Conservation (phyloP, 2,888 invertebrate genomes). For the Macrostomum cliftonense region DNA sequence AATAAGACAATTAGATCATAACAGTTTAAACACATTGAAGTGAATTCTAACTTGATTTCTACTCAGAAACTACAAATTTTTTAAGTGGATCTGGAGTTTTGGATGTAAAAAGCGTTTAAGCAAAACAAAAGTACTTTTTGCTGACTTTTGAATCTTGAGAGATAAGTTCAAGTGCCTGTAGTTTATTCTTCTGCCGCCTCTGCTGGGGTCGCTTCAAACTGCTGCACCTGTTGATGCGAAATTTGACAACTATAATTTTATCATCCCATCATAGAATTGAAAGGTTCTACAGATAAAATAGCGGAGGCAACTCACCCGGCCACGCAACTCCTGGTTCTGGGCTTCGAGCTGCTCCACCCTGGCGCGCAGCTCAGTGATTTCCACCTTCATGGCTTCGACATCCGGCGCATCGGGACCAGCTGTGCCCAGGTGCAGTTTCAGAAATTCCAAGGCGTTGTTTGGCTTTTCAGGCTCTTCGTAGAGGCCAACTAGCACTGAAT, state of each 20-base stretch:
- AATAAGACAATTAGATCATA: no score
- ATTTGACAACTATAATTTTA: background rate
- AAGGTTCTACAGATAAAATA: no score
- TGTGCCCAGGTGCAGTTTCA: conserved; percentile 31
- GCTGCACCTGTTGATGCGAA: background rate
- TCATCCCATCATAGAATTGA: no score
- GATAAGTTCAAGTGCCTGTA: no score
- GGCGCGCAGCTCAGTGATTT: conserved; percentile 31
- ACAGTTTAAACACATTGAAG: no score
- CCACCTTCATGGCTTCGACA: conserved; percentile 33
- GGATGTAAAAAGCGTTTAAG: no score
- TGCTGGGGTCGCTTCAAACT: background rate
- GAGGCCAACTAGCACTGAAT: conserved; percentile 52
- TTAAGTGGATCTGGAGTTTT: no score
- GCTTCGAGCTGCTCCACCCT: conserved; percentile 30
- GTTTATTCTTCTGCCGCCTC: no score
- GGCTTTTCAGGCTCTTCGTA: conserved; percentile 69
- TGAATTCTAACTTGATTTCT: no score
- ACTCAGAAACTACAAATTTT: no score
- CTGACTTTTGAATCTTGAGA: no score
- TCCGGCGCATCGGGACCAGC: conserved; percentile 34
- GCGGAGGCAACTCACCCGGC: conserved; percentile 20
- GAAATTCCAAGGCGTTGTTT: conserved; percentile 54
- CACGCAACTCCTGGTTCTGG: conserved; percentile 29
- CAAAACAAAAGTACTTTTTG: no score